phyloP scores from a whole-genome alignment of 1,140 invertebrate species.

The Schlechtendalia chinensis region DNA sequence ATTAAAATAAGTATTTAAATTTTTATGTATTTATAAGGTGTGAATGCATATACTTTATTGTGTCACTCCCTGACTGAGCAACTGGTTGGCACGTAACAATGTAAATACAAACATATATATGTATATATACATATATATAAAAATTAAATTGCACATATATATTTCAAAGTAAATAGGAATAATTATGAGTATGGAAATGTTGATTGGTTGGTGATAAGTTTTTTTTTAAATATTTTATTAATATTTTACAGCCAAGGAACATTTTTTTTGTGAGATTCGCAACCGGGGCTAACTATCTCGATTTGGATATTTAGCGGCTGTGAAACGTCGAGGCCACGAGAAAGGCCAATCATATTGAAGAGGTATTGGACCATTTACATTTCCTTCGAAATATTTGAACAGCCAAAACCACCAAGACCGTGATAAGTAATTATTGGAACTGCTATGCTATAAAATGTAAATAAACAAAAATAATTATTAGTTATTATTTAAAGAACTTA shows the following conservation, averaged over 20 bases:
- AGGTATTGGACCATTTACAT: slow-evolving; percentile 75
- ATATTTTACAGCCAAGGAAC: slow-evolving; percentile 44
- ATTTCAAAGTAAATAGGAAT: slow-evolving; percentile 28
- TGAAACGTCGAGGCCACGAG: slow-evolving; percentile 71
- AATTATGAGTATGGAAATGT: slow-evolving; percentile 40
- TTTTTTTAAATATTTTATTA: not conserved
- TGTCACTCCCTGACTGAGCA: not conserved
- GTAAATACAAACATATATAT: slow-evolving; percentile 6
- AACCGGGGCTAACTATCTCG: slow-evolving; percentile 61
- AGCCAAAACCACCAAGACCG: slow-evolving; percentile 81
- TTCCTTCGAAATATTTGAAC: slow-evolving; percentile 82
- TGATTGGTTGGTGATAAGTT: slow-evolving; percentile 18
- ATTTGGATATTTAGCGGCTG: slow-evolving; percentile 63
- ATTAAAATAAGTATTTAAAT: not conserved
- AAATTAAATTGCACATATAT: not conserved
- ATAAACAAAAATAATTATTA: not conserved
- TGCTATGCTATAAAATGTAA: slow-evolving; percentile 60
- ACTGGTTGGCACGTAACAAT: slow-evolving; percentile 4
- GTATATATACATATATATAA: not conserved
- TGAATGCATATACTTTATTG: not conserved
- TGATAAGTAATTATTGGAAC: slow-evolving; percentile 68
- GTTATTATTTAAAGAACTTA: not conserved
- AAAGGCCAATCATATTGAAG: slow-evolving; percentile 82
- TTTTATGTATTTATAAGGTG: not conserved
- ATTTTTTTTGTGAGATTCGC: slow-evolving; percentile 53